These are phyloP conservation scores for Grammomys surdaster DNA, from an alignment of 2,113 vertebrate genomes.

Conservation along the genomic window DNA sequence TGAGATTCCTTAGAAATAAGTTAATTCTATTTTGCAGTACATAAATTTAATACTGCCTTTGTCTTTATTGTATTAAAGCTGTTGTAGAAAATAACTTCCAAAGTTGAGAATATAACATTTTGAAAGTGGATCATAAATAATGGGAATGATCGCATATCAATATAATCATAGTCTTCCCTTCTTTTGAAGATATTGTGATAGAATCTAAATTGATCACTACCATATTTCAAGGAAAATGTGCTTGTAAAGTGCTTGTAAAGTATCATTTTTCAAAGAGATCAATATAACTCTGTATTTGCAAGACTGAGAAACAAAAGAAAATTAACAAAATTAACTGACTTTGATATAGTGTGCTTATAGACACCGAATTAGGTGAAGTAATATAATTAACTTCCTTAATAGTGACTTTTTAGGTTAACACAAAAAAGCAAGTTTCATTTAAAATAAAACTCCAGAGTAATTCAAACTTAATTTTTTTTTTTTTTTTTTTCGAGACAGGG, in stretches of 20 bases:
- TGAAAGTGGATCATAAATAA: neutral
- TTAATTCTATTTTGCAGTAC: neutral
- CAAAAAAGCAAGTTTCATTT: neutral
- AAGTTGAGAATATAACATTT: neutral
- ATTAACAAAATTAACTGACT: neutral
- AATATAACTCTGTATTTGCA: neutral
- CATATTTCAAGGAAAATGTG: neutral
- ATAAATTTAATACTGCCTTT: neutral
- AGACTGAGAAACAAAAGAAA: neutral
- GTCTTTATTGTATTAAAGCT: neutral
- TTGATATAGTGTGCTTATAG: neutral
- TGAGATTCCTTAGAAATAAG: neutral
- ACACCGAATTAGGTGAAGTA: neutral
- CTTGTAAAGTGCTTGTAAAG: neutral
- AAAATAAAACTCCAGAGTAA: neutral
- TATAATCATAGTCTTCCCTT: neutral
- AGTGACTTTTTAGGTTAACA: neutral
- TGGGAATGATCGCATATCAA: neutral
- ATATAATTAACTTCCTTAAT: neutral
- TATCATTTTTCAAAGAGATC: neutral
- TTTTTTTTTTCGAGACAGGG: no score
- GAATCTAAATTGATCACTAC: neutral
- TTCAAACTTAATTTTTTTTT: no score
- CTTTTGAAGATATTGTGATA: neutral
- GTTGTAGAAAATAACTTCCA: neutral